Conservation (phyloP, 1,140 invertebrate genomes). For the Drosophila guanche region DNA sequence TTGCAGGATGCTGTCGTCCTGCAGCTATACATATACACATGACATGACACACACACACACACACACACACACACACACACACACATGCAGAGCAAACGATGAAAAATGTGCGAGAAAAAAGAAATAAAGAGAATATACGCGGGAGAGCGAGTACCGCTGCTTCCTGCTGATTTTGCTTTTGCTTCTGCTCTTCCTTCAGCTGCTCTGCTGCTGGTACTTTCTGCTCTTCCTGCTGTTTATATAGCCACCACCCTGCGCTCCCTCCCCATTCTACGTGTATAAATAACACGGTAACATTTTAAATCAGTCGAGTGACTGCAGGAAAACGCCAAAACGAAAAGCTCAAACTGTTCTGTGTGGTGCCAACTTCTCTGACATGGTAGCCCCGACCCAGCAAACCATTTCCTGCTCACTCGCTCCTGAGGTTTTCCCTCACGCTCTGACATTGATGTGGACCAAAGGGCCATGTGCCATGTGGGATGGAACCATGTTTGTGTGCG, state of each 20-base stretch:
- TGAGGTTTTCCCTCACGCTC: constrained; percentile 38
- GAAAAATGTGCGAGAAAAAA: constrained; percentile 69
- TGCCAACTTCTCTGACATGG: constrained; percentile 68
- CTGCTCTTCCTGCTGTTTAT: constrained; percentile 2
- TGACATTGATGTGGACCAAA: constrained; percentile 70
- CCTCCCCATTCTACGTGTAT: constrained; percentile 68
- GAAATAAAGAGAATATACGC: constrained; percentile 24
- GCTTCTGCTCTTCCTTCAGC: background rate
- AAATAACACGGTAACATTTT: constrained; percentile 80
- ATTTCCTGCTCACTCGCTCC: constrained; percentile 39
- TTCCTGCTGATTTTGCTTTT: too few relatives aligned
- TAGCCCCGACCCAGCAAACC: constrained; percentile 37
- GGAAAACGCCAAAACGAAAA: constrained; percentile 72
- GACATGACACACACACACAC: constrained; percentile 18
- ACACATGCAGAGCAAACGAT: constrained; percentile 63
- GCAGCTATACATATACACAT: constrained; percentile 44
- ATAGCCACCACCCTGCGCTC: background rate
- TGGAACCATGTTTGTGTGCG: constrained; percentile 22
- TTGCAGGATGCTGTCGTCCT: constrained; percentile 70
- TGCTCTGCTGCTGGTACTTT: constrained; percentile 23
- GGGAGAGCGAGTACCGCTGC: background rate
- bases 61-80: constrained; percentile 15
- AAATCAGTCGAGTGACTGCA: constrained; percentile 80
- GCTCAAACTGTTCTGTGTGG: constrained; percentile 53
- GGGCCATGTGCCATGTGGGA: constrained; percentile 12